Percentiles rank a stretch among this genome's conserved stretches.
phyloP scores from a whole-genome alignment of 2,113 vertebrate species.

The Megalops atlanticus region DNA sequence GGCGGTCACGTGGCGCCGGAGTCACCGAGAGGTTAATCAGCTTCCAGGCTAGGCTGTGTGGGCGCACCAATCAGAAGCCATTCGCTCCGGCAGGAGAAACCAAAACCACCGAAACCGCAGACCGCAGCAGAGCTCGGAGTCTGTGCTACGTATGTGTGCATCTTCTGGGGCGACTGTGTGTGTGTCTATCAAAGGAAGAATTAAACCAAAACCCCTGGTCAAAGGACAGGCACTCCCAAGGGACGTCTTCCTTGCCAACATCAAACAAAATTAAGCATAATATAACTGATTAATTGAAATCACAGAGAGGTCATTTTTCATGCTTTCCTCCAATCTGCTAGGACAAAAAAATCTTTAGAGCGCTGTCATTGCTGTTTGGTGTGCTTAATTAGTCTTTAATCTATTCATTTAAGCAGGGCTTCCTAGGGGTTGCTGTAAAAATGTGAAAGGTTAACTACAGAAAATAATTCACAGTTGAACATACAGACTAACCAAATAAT shows the following conservation, averaged over 20 bases:
- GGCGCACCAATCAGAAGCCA: conserved; percentile 72
- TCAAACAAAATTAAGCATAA: conserved; percentile 81
- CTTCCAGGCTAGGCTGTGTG: conserved; percentile 83
- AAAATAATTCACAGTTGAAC: too few relatives aligned
- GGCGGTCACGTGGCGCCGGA: conserved; percentile 81
- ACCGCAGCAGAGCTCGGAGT: not conserved
- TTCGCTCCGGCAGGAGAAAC: conserved; percentile 35
- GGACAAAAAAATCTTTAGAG: conserved; percentile 40
- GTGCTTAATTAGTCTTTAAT: conserved; percentile 75
- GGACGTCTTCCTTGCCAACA: conserved; percentile 74
- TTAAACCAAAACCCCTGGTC: conserved; percentile 45
- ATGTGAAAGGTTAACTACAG: not conserved
- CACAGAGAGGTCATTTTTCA: conserved; percentile 75
- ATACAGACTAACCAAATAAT: too few relatives aligned
- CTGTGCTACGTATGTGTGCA: not conserved
- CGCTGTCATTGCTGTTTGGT: conserved; percentile 67
- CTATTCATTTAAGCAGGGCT: conserved; percentile 71
- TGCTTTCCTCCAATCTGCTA: conserved; percentile 60
- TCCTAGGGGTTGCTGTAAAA: conserved; percentile 37
- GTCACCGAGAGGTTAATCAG: conserved; percentile 98
- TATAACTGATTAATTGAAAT: conserved; percentile 80
- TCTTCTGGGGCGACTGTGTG: not conserved
- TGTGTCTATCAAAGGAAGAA: not conserved
- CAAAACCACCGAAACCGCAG: not conserved
- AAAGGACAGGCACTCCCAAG: conserved; percentile 76